Conservation (phyloP, 2,888 invertebrate genomes). For the Allolobophora icterica region DNA sequence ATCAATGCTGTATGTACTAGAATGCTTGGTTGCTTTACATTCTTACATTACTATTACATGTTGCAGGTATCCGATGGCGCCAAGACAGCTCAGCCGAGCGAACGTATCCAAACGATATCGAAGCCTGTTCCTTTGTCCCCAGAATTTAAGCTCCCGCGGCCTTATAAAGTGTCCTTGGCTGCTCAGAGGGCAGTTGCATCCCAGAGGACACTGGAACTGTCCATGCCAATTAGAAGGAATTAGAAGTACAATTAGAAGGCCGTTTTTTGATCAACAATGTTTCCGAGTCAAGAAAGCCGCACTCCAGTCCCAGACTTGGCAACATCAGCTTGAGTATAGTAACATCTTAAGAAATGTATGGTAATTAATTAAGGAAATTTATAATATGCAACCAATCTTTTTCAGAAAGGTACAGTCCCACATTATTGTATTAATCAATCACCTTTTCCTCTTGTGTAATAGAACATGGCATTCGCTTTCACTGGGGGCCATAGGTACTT, state of each 20-base stretch:
- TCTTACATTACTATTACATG: not conserved
- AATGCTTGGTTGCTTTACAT: not conserved
- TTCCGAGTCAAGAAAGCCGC: not conserved
- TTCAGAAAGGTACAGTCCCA: not conserved
- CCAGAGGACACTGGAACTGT: not conserved
- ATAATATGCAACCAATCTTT: not conserved
- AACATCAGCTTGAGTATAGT: not conserved
- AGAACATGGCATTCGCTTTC: not conserved
- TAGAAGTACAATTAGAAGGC: not conserved
- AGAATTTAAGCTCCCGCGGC: not conserved
- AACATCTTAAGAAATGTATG: not conserved
- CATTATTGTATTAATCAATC: not conserved
- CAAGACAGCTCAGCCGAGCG: conserved; percentile 21
- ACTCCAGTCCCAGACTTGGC: not conserved
- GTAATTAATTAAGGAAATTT: not conserved
- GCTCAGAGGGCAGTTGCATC: not conserved
- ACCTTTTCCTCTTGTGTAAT: not conserved
- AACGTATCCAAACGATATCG: not conserved
- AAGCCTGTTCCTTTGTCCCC: conserved; percentile 22
- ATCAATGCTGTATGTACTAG: not conserved
- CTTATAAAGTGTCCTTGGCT: not conserved
- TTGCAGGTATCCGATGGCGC: conserved; percentile 18
- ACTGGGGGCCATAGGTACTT: not conserved
- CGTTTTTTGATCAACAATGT: not conserved
- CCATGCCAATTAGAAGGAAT: not conserved